Base-by-base conservation (phyloP, 2,888 invertebrate species). In the Iselma pallidipennis region DNA sequence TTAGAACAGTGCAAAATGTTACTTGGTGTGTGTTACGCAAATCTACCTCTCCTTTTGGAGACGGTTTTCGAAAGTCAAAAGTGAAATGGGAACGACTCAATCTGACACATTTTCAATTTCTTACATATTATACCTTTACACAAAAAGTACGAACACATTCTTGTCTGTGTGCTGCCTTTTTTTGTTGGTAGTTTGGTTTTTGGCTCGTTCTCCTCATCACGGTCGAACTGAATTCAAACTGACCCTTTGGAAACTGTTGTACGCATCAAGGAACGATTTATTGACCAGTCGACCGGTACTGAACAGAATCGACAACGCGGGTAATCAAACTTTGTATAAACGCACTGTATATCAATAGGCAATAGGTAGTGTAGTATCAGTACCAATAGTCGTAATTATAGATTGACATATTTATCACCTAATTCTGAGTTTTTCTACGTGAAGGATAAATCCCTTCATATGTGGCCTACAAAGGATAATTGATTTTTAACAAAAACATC, bases 1-100 rank as follows among this genome's bases (percentile, higher is more conserved):
- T 69, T 66, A 62, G 16, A 37, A 63, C 63, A 63, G 55, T 61
- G 61, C 66, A 66, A 67, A 69, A 69, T 66, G 66, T 65, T 66
- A 56, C 58, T 63, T 59, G 63, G 56, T 66, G 45, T 66, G 45
- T 45, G 51, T 55, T 58, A 56, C 60, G 53, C 61, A 37, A 37
- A 37, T 54, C 54, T 9, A 33, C 53, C 28, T 29, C 33, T 16
- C 37, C 6, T 33, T 14, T 6, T 33, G 9, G 19, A 49, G 12
- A 12, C n/a, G 19, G 52, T 6, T 2, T n/a, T 16, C 19, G 31
- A 52, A 52, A 52, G 52, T 29, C 29, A 31, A 42, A 37, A 33
- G 42, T 31, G 54, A 54, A 23, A 42, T 29, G 26, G 52, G 19
- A 31, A 29, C 29, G 51, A 26, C 51, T 26, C 19, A 52, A 52